Conservation (phyloP, 2,888 invertebrate genomes). For the Bombylius discolor region DNA sequence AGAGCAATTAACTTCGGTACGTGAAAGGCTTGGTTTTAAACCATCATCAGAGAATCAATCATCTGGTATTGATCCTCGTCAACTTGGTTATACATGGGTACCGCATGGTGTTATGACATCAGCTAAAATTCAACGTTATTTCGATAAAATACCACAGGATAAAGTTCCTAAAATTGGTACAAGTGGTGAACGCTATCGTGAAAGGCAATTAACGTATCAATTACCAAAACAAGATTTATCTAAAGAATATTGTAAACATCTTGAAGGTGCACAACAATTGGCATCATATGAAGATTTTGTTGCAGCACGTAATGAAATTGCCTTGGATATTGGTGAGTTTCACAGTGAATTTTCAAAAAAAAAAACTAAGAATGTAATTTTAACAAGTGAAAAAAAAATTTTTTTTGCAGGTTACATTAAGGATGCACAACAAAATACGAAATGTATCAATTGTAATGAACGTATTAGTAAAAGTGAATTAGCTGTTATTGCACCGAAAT, state of each 20-base stretch:
- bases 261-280: constrained; percentile 57
- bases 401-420: constrained; percentile 44
- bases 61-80: constrained; percentile 42
- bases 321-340: constrained; percentile 74
- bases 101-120: constrained; percentile 34
- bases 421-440: constrained; percentile 46
- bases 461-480: constrained; percentile 67
- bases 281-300: constrained; percentile 89
- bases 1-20: constrained; percentile 69
- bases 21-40: constrained; percentile 56
- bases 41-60: constrained; percentile 42
- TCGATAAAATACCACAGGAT: constrained; percentile 73
- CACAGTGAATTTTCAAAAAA: background rate
- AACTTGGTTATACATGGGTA: constrained; percentile 62
- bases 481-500: constrained; percentile 72
- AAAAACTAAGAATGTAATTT: background rate
- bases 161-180: constrained; percentile 61
- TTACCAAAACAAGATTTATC: constrained; percentile 91
- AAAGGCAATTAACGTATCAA: constrained; percentile 73
- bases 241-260: constrained; percentile 73
- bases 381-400: background rate
- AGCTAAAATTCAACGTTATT: constrained; percentile 62
- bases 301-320: constrained; percentile 85
- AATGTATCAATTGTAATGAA: constrained; percentile 73
- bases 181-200: constrained; percentile 68